Evolutionary conservation across 2,113 vertebrate genomes (phyloP), one percentile per base, ranked within the genome.

Genomic region (Cyanoliseus patagonus): DNA sequence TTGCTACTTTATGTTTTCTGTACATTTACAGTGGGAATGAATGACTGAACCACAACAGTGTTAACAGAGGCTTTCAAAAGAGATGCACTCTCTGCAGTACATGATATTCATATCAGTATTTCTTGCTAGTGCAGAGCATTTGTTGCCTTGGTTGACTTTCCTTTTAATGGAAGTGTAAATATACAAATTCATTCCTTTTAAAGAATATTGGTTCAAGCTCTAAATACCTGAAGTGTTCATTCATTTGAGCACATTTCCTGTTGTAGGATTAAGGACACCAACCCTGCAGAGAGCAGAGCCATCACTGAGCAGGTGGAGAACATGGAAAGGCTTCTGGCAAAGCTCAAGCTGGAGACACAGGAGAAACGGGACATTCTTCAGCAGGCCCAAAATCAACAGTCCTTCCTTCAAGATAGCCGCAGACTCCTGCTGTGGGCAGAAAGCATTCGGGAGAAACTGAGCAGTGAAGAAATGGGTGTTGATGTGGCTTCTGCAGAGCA

Each of bases 211-310:
- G 2, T 78, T 66, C 51, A 94, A 72, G 15, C 28, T 86, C 55
- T 73, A 68, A 53, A 20, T 35, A 6, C 17, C 46, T 77, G 30
- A 82, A 44, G 12, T 37, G 33, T 25, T 79, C 14, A 76, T 76
- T 27, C 22, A 42, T 11, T 10, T 46, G 13, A 73, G 59, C 66
- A 7, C 61, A 35, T 90, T 93, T 95, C 49, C 17, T 83, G 25
- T 82, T 88, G 19, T 91, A 99, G 99, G 97, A 98, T 98, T 75
- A 95, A 98, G 88, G 98, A 98, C 81, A 98, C 98, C 76, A 99
- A 98, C 80, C 98, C 98, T 5, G 55, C 96, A 27, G 98, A 99
- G 89, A 98, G 98, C 66, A 97, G 42, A 1, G 96, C 97, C 79
- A 99, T 99, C 83, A 96, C 96, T 61, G 95, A 98, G 87, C 98